Percentiles rank a stretch among this genome's conserved stretches.
Evolutionary conservation across 2,797 vertebrate species (phyloP).

Genomic region (Xiphophorus birchmanni): DNA sequence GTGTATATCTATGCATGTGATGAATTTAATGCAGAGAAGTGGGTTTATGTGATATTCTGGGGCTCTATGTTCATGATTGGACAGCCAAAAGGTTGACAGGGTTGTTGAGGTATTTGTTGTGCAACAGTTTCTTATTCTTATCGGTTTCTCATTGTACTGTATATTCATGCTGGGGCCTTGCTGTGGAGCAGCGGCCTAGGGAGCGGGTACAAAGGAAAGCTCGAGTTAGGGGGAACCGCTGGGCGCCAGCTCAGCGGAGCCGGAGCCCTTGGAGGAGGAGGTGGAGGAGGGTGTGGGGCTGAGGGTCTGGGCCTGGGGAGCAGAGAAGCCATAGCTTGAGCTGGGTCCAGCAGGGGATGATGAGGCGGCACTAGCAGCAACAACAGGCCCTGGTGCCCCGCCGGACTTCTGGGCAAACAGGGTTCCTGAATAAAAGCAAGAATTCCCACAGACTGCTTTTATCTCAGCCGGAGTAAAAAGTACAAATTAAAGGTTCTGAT

Average conservation of each 20-base stretch:
- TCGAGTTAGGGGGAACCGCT: constrained; percentile 88
- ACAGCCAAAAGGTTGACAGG: constrained; percentile 78
- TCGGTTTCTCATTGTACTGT: constrained; percentile 71
- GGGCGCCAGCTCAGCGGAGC: constrained; percentile 88
- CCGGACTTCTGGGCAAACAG: constrained; percentile 94
- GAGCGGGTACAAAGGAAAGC: constrained; percentile 38
- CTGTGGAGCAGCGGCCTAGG: constrained; percentile 48
- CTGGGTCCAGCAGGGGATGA: constrained; percentile 81
- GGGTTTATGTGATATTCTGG: constrained; percentile 58
- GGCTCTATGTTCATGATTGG: constrained; percentile 69
- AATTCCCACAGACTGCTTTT: not conserved
- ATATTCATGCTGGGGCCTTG: constrained; percentile 66
- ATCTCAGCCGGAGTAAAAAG: not conserved
- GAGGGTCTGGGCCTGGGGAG: constrained; percentile 79
- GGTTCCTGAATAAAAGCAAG: constrained; percentile 80
- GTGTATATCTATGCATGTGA: constrained; percentile 33
- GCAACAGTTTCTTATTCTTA: constrained; percentile 78
- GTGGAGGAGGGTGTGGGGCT: constrained; percentile 85
- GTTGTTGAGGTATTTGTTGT: constrained; percentile 84
- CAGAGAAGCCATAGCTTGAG: constrained; percentile 78
- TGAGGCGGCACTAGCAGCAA: constrained; percentile 59
- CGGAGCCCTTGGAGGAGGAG: constrained; percentile 90
- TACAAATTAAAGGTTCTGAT: not conserved
- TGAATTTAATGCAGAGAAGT: constrained; percentile 69
- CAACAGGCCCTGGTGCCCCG: constrained; percentile 72